A percentile compares a stretch with the other conserved stretches of the same genome.
phyloP scores from a whole-genome alignment of 2,888 invertebrate species.

The Epistrophe grossulariae region DNA sequence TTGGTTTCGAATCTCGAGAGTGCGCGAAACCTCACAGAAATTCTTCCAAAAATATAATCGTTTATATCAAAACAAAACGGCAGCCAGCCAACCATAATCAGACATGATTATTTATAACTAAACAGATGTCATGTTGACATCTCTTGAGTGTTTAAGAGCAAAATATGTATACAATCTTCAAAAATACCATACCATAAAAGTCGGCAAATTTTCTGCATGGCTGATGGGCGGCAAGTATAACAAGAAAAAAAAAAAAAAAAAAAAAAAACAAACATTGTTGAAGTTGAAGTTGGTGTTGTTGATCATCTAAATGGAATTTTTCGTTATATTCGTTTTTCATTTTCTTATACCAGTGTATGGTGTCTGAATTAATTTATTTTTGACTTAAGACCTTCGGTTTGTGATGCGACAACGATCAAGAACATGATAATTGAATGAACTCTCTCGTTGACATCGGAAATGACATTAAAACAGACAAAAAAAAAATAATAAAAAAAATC shows the following conservation, averaged over 20 bases:
- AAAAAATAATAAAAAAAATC: background rate
- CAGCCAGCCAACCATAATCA: background rate
- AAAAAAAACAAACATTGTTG: background rate
- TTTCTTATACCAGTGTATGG: too few species aligned
- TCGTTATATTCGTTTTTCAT: background rate
- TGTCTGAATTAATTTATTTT: conserved; percentile 17
- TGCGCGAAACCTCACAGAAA: background rate
- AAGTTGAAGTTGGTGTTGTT: background rate
- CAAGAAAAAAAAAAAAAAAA: too few species aligned
- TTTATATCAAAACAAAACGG: background rate
- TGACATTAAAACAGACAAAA: conserved; percentile 27
- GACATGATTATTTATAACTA: conserved; percentile 20
- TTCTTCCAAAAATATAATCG: conserved; percentile 12
- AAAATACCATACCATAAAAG: conserved; percentile 24
- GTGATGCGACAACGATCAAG: conserved; percentile 35
- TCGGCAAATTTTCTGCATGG: conserved; percentile 31
- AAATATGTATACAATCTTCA: background rate
- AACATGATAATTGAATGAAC: conserved; percentile 63
- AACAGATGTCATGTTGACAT: conserved; percentile 27
- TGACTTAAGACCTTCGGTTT: conserved; percentile 50
- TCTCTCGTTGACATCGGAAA: conserved; percentile 63
- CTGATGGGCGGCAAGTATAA: too few species aligned
- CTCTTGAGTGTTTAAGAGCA: conserved; percentile 18
- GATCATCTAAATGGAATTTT: conserved; percentile 26
- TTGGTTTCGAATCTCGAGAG: background rate